Evolutionary conservation across 2,797 vertebrate species (phyloP).

Genomic region (Pygocentrus nattereri): DNA sequence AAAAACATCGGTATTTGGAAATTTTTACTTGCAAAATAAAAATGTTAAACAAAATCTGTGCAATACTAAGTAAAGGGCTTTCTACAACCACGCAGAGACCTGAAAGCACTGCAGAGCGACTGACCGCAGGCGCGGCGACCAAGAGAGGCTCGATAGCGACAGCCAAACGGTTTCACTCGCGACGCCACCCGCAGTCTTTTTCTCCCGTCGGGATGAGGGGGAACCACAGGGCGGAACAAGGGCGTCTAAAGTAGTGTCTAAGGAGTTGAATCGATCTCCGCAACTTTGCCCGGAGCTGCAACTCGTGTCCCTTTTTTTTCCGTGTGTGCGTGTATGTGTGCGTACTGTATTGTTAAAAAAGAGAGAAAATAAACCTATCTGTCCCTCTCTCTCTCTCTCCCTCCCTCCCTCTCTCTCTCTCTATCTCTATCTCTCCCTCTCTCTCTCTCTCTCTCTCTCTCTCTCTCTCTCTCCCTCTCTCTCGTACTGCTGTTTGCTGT

Average conservation of each 20-base stretch:
- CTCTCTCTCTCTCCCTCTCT: slow-evolving; percentile 56
- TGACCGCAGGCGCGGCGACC: background rate
- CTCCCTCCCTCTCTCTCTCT: slow-evolving; percentile 43
- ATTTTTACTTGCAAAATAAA: background rate
- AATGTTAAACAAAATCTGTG: slow-evolving; percentile 60
- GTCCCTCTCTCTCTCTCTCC: slow-evolving; percentile 48
- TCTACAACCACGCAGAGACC: slow-evolving; percentile 51
- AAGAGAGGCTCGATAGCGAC: background rate
- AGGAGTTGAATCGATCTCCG: slow-evolving; percentile 46
- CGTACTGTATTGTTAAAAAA: slow-evolving; percentile 85
- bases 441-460: slow-evolving; percentile 44
- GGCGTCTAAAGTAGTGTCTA: slow-evolving; percentile 16
- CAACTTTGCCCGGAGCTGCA: slow-evolving; percentile 85
- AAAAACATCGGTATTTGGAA: background rate
- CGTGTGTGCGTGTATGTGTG: slow-evolving; percentile 84
- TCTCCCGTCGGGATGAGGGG: slow-evolving; percentile 11
- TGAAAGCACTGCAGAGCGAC: slow-evolving; percentile 28
- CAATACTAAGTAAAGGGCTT: slow-evolving; percentile 81
- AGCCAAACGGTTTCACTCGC: background rate
- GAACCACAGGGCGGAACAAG: slow-evolving; percentile 31
- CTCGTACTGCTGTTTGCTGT: slow-evolving; percentile 66
- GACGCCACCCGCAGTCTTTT: slow-evolving; percentile 9
- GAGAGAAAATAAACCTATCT: slow-evolving; percentile 61
- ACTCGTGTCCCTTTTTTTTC: slow-evolving; percentile 84
- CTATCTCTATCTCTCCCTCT: no score